Conservation (phyloP, 2,888 invertebrate genomes). For the Liposcelis brunnea region DNA sequence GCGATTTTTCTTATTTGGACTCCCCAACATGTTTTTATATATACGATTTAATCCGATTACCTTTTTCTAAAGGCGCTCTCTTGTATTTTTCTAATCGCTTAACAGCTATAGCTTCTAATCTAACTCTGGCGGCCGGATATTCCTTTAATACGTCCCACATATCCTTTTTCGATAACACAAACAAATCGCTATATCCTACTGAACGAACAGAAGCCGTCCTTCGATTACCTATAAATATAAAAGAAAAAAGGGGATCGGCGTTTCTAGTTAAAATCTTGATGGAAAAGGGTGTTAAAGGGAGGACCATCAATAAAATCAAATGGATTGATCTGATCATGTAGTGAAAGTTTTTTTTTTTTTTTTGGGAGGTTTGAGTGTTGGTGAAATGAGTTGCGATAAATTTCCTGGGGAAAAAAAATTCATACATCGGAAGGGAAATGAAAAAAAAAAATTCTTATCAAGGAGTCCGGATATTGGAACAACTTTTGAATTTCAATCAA, state of each 20-base stretch:
- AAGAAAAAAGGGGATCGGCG: not conserved
- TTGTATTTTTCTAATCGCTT: constrained; percentile 96
- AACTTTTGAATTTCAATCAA: too few relatives aligned
- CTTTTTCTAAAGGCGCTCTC: constrained; percentile 82
- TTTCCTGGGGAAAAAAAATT: too few relatives aligned
- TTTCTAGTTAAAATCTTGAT: not conserved
- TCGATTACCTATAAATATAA: constrained; percentile 76
- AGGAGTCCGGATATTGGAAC: too few relatives aligned
- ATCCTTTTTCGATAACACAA: constrained; percentile 96
- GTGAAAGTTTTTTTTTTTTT: too few relatives aligned
- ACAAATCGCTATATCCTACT: constrained; percentile 96
- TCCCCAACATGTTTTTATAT: constrained; percentile 10
- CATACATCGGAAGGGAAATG: too few relatives aligned
- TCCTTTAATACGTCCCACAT: constrained; percentile 99
- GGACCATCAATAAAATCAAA: not conserved
- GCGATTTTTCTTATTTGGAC: not conserved
- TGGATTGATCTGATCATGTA: too few relatives aligned
- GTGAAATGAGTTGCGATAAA: too few relatives aligned
- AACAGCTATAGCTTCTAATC: constrained; percentile 92
- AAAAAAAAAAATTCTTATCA: too few relatives aligned
- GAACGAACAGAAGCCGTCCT: constrained; percentile 95
- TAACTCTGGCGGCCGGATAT: constrained; percentile 82
- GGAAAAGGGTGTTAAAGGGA: not conserved
- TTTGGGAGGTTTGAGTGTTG: too few relatives aligned
- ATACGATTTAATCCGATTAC: constrained; percentile 31